These are phyloP conservation scores for Entomobrya proxima DNA, from an alignment of 2,888 invertebrate genomes.

Conservation along the genomic window DNA sequence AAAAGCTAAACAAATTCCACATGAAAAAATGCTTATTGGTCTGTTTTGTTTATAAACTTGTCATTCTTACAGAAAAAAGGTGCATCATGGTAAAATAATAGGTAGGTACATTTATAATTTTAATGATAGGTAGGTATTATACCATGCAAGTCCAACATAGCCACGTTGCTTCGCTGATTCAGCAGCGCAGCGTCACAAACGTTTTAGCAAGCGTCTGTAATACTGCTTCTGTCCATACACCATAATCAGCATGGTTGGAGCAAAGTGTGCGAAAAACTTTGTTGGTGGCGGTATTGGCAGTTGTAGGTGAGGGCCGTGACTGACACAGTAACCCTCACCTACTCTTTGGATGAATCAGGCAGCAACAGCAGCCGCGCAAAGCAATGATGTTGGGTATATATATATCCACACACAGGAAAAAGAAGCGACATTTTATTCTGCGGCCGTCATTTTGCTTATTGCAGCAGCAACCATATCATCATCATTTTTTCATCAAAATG, in stretches of 20 bases:
- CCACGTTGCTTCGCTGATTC: background rate
- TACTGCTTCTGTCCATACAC: background rate
- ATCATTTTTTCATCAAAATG: background rate
- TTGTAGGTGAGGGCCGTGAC: constrained; percentile 74
- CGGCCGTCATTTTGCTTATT: background rate
- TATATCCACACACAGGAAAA: no score
- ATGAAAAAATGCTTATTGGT: background rate
- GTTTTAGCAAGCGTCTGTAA: background rate
- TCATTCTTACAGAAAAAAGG: no score
- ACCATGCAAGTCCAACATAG: no score
- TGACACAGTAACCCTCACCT: constrained; percentile 75
- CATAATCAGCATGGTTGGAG: background rate
- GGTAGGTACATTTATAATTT: background rate
- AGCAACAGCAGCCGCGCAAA: background rate
- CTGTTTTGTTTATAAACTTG: background rate
- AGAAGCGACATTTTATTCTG: background rate
- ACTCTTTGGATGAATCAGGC: constrained; percentile 65
- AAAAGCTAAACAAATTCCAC: background rate
- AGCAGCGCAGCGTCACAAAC: background rate
- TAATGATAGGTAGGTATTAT: background rate
- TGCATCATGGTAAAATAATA: no score
- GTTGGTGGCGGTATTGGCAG: constrained; percentile 59
- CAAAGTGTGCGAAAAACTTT: constrained; percentile 8
- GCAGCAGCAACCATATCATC: background rate
- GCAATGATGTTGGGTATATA: constrained; percentile 2